Evolutionary conservation across 23 tunicate genomes (phyloP), one percentile per base, ranked within the genome.

Genomic region (Botrylloides violaceus): DNA sequence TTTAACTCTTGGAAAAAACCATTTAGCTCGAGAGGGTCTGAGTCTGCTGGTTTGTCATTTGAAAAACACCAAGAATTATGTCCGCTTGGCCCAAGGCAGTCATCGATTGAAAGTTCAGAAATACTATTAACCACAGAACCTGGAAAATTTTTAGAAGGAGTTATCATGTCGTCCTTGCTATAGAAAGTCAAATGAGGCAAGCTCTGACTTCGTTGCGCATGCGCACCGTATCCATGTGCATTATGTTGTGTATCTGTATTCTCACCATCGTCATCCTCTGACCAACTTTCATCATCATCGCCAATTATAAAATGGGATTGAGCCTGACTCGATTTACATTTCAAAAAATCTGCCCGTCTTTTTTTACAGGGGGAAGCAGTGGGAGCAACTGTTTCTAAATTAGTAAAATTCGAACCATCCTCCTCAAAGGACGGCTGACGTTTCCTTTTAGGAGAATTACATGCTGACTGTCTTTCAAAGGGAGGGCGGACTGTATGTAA

Each of bases 91-190:
- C 66, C 36, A 63, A 71, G 58, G 3, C 58, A 21, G 12, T 74
- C 78, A 3, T 70, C 38, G 0, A 87, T 55, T 9, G 95, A 87
- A 32, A 87, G 66, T 71, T 81, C 95, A 0, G 95, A 87, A n/a
- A 87, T 87, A 49, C 95, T 87, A 36, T 76, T 87, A 5, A 80
- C 95, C 68, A 87, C 77, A 9, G 95, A 87, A 32, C 58, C 29
- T 4, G 70, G 35, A 19, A 34, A 29, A 34, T 31, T 63, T 63
- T 63, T 63, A 4, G 34, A 3, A 6, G 34, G 35, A 63, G 29
- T 63, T 63, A 28, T 27, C 9, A 63, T 25, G 9, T 63, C 35
- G 35, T 63, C 70, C 3, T 31, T 31, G 33, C 33, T 63, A 3
- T 3, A 31, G 35, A 63, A 63, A 19, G 36, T 63, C 70, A 63